Percentiles rank a stretch among this genome's conserved stretches.
Conservation (phyloP, 30 jellyfish, hydroid and myxozoan species). For the Pseudorhiza aurosa region DNA sequence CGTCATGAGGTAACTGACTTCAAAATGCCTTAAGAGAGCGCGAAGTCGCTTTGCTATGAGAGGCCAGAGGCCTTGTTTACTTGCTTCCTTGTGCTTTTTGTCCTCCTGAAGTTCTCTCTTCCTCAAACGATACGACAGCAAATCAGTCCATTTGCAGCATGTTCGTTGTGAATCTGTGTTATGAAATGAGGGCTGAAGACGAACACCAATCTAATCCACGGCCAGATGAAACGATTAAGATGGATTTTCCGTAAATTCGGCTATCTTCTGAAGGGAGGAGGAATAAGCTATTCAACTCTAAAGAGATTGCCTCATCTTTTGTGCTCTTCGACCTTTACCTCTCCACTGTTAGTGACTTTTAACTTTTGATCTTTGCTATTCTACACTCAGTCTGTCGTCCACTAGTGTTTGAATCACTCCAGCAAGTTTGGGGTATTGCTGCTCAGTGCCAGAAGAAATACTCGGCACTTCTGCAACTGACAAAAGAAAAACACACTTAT, state of each 20-base stretch:
- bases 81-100: no score
- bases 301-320: neutral
- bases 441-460: conserved; percentile 18
- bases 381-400: neutral
- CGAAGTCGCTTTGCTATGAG: no score
- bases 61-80: no score
- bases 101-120: no score
- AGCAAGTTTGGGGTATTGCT: neutral
- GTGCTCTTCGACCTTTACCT: conserved; percentile 25
- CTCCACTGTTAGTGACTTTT: conserved; percentile 16
- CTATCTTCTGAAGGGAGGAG: conserved; percentile 27
- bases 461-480: conserved; percentile 18
- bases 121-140: no score
- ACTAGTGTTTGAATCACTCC: no score
- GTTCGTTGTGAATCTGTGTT: no score
- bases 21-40: no score
- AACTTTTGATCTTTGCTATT: conserved; percentile 5
- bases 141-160: no score
- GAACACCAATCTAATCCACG: neutral
- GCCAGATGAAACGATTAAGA: neutral
- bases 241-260: neutral
- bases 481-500: conserved; percentile 58
- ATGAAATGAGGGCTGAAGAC: neutral
- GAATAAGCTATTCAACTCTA: conserved; percentile 11
- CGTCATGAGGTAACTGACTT: no score